Evolutionary conservation across 2,888 invertebrate genomes (phyloP).

Genomic region (Itoplectis maculator): DNA sequence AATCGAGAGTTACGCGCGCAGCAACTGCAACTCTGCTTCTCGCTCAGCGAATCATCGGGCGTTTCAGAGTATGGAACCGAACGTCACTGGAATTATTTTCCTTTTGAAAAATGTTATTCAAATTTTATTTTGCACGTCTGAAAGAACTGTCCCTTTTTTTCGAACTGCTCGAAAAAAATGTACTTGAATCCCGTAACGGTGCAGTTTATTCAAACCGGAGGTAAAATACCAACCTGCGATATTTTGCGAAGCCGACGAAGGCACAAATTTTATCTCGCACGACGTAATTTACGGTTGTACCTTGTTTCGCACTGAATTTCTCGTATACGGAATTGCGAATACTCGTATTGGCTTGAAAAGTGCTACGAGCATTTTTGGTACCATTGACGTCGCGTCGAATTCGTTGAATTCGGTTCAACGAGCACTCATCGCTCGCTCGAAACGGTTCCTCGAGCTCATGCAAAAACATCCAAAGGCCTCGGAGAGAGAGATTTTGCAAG

Average conservation of each 20-base stretch:
- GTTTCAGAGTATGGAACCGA: no score
- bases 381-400: not conserved
- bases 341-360: not conserved
- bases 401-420: not conserved
- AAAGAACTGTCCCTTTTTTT: no score
- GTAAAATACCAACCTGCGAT: not conserved
- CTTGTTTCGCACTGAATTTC: not conserved
- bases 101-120: no score
- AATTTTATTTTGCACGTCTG: no score
- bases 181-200: no score
- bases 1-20: constrained; percentile 14
- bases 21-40: not conserved
- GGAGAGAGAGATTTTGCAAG: not conserved
- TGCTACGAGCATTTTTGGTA: not conserved
- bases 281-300: not conserved
- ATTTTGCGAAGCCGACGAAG: not conserved
- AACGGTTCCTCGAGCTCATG: not conserved
- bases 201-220: no score
- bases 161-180: no score
- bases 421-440: not conserved
- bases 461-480: not conserved
- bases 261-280: not conserved
- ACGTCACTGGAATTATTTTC: no score
- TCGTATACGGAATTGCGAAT: not conserved
- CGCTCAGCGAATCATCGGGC: not conserved